These are phyloP conservation scores for Lophotriccus pileatus DNA, from an alignment of 2,797 vertebrate species.

Conservation along the genomic window DNA sequence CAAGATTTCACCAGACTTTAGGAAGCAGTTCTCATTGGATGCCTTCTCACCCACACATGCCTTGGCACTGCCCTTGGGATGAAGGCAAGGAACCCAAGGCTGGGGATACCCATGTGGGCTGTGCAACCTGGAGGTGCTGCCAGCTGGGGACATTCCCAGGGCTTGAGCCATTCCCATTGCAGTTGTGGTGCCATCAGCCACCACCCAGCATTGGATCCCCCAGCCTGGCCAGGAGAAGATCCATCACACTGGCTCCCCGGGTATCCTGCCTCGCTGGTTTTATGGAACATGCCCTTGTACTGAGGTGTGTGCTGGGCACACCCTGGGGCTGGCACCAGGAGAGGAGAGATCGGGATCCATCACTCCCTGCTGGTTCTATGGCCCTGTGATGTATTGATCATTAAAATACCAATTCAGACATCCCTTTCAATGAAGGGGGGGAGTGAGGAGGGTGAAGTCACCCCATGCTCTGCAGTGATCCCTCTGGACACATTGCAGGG, in stretches of 20 bases:
- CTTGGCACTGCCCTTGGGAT: background rate
- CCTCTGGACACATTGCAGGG: background rate
- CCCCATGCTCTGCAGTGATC: background rate
- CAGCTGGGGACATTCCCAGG: background rate
- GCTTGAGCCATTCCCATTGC: background rate
- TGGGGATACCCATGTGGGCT: background rate
- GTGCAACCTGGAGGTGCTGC: background rate
- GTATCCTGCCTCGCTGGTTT: background rate
- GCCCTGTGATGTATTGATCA: background rate
- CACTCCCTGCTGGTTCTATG: background rate
- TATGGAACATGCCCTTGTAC: background rate
- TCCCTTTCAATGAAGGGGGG: background rate
- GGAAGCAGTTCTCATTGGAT: background rate
- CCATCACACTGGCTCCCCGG: rapidly evolving
- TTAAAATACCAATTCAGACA: background rate
- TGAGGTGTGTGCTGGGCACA: rapidly evolving
- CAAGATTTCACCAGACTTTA: background rate
- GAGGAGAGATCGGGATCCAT: rapidly evolving
- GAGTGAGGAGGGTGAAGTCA: rapidly evolving
- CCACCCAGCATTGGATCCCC: background rate
- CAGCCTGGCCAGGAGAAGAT: background rate
- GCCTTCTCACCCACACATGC: background rate
- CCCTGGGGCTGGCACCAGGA: background rate
- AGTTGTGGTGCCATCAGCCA: rapidly evolving
- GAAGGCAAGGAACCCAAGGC: background rate